Conservation (phyloP, 2,113 vertebrate genomes). For the Mionectes macconnelli region DNA sequence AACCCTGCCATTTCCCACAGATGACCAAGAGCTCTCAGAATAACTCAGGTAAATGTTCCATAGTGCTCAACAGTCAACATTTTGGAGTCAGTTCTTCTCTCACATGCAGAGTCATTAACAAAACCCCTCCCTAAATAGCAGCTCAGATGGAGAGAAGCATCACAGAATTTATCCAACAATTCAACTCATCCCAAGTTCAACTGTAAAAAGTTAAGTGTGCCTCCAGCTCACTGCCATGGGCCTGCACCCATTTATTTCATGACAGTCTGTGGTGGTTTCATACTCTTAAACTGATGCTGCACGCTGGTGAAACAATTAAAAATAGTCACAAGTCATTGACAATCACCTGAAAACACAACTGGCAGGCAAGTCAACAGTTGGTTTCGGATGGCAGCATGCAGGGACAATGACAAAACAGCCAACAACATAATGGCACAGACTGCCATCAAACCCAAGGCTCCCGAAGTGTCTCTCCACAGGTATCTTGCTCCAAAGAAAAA, state of each 20-base stretch:
- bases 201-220: neutral
- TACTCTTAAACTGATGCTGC: neutral
- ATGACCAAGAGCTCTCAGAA: neutral
- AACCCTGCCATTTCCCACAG: neutral
- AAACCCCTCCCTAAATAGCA: neutral
- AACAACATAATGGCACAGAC: neutral
- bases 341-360: neutral
- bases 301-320: neutral
- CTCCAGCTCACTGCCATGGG: neutral
- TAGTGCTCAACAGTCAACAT: neutral
- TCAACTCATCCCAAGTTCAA: neutral
- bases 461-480: neutral
- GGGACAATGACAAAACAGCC: neutral
- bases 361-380: neutral
- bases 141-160: neutral
- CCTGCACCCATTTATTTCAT: neutral
- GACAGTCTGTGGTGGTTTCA: neutral
- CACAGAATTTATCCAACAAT: neutral
- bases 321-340: neutral
- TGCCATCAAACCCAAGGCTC: neutral
- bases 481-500: neutral
- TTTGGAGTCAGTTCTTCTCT: neutral
- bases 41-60: neutral
- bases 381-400: neutral
- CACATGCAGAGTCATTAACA: neutral